Percentiles rank a stretch among this genome's conserved stretches.
Evolutionary conservation across 2,797 vertebrate genomes (phyloP).

Genomic region (Gambelia wislizenii): DNA sequence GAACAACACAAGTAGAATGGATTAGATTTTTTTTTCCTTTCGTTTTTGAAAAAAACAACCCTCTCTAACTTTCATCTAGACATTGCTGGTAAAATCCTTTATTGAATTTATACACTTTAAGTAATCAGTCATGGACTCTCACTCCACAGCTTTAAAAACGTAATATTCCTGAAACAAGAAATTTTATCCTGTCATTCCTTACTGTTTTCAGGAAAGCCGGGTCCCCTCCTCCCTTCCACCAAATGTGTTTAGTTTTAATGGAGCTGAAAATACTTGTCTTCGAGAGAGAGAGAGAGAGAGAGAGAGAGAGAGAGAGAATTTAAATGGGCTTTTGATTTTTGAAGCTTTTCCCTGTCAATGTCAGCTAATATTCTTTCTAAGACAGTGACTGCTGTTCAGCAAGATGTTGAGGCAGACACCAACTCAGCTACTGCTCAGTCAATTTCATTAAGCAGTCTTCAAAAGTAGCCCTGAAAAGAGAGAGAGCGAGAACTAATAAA

Average conservation of each 20-base stretch:
- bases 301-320: conserved; percentile 26
- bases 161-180: conserved; percentile 12
- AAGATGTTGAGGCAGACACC: conserved; percentile 8
- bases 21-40: conserved; percentile 9
- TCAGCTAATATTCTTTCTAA: conserved; percentile 42
- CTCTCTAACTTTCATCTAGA: conserved; percentile 11
- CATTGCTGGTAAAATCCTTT: conserved; percentile 6
- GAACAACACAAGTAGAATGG: conserved; percentile 49
- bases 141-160: conserved; percentile 29
- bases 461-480: conserved; percentile 15
- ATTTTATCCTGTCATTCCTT: background rate
- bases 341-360: background rate
- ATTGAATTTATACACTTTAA: conserved; percentile 18
- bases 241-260: conserved; percentile 32
- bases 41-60: background rate
- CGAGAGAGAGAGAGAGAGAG: background rate
- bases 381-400: background rate
- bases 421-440: background rate
- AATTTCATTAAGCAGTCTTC: conserved; percentile 34
- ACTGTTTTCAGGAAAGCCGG: background rate
- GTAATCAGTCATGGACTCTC: background rate
- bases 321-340: conserved; percentile 12
- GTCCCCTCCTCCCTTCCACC: background rate
- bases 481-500: conserved; percentile 46
- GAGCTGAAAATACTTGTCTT: conserved; percentile 38